These are phyloP conservation scores for Turdus rufiventris DNA, from an alignment of 2,113 vertebrate genomes.

Conservation along the genomic window DNA sequence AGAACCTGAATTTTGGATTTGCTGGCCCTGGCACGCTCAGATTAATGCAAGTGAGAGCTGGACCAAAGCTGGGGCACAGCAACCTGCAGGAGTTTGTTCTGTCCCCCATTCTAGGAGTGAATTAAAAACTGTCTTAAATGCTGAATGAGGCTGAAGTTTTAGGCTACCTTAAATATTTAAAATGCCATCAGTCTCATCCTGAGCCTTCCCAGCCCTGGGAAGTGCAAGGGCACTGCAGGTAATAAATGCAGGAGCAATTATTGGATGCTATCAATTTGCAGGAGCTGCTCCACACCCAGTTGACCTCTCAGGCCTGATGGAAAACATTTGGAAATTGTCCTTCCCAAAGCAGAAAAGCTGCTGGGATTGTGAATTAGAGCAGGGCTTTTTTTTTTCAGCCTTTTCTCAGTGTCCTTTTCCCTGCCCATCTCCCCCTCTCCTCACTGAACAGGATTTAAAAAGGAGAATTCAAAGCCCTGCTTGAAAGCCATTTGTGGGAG, in stretches of 20 bases:
- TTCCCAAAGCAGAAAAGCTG: background rate
- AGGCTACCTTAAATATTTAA: slow-evolving; percentile 5
- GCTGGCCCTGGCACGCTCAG: background rate
- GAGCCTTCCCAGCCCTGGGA: background rate
- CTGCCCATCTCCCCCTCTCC: background rate
- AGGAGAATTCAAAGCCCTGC: slow-evolving; percentile 3
- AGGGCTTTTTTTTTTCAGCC: background rate
- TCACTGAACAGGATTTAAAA: background rate
- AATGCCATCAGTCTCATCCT: background rate
- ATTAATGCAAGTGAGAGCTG: background rate
- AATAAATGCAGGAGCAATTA: background rate
- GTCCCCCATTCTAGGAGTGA: background rate
- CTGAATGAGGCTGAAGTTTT: background rate
- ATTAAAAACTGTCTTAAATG: background rate
- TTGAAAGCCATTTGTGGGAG: slow-evolving; percentile 40
- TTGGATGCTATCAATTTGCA: background rate
- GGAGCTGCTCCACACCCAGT: background rate
- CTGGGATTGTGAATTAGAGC: background rate
- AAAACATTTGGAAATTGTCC: background rate
- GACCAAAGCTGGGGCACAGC: background rate
- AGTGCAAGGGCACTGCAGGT: background rate
- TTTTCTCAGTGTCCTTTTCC: background rate
- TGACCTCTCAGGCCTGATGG: background rate
- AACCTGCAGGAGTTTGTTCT: background rate
- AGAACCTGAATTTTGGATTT: background rate